Evolutionary conservation across 2,113 vertebrate genomes (phyloP).

Genomic region (Epinephelus cyanopodus): DNA sequence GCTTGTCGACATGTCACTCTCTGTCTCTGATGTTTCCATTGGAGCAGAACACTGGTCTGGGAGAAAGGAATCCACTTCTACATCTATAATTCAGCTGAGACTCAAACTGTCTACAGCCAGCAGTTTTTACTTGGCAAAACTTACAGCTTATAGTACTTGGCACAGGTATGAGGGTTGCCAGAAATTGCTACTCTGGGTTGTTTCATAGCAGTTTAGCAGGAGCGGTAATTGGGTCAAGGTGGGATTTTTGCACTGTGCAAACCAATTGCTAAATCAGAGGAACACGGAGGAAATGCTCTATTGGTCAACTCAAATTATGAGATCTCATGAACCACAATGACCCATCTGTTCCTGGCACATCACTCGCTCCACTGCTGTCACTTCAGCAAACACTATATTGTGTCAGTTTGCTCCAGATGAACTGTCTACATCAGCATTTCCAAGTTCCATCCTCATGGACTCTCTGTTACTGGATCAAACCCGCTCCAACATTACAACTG

Average conservation of each 20-base stretch:
- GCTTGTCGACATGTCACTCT: conserved; percentile 65
- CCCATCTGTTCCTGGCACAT: conserved; percentile 7
- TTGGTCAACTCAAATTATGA: background rate
- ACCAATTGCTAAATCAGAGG: background rate
- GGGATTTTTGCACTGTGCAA: background rate
- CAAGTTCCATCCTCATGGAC: background rate
- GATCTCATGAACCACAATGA: background rate
- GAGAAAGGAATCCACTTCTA: conserved; percentile 37
- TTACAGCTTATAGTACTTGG: conserved; percentile 39
- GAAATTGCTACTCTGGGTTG: conserved; percentile 3
- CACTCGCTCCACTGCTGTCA: background rate
- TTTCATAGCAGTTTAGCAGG: conserved; percentile 35
- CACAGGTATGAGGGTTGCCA: conserved; percentile 24
- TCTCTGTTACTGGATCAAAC: background rate
- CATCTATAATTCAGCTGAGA: conserved; percentile 74
- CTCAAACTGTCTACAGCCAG: conserved; percentile 64
- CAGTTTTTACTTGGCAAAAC: conserved; percentile 66
- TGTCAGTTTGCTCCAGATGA: background rate
- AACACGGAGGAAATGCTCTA: background rate
- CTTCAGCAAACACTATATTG: background rate
- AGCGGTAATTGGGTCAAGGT: conserved; percentile 28
- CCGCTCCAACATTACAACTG: background rate
- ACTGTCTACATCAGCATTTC: background rate
- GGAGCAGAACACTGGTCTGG: conserved; percentile 60
- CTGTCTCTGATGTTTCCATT: conserved; percentile 61